A percentile compares a stretch with the other conserved stretches of the same genome.
Evolutionary conservation across 2,888 invertebrate genomes (phyloP).

Genomic region (Actias luna): DNA sequence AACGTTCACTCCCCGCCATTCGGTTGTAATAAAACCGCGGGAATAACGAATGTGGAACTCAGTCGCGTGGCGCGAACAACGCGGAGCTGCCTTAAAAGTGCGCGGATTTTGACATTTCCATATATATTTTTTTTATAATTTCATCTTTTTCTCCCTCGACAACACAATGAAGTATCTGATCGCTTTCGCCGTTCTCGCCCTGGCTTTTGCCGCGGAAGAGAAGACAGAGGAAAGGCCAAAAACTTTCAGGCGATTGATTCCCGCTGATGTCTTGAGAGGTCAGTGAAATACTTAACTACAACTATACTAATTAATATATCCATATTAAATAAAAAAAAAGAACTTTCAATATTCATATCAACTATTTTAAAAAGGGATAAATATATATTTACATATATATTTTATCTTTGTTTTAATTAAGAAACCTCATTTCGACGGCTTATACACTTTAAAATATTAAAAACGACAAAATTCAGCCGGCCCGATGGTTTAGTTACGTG

Average conservation of each 20-base stretch:
- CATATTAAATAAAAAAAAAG: background rate
- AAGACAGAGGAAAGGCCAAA: conserved; percentile 83
- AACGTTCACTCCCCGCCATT: conserved; percentile 64
- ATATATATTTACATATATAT: too few species aligned
- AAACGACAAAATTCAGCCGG: too few species aligned
- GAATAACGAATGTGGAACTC: conserved; percentile 56
- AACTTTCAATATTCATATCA: too few species aligned
- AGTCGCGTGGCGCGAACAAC: conserved; percentile 59
- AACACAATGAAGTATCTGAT: conserved; percentile 81
- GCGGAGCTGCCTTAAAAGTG: conserved; percentile 52
- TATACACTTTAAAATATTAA: too few species aligned
- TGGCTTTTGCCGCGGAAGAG: conserved; percentile 81
- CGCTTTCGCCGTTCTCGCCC: conserved; percentile 74
- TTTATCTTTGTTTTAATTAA: too few species aligned
- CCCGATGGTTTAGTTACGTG: too few species aligned
- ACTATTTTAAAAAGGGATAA: too few species aligned
- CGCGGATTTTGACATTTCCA: conserved; percentile 42
- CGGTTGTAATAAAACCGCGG: conserved; percentile 62
- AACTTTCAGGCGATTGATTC: conserved; percentile 91
- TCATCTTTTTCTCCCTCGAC: conserved; percentile 36
- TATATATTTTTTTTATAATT: conserved; percentile 43
- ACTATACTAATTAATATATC: background rate
- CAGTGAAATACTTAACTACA: conserved; percentile 51
- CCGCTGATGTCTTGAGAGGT: conserved; percentile 95
- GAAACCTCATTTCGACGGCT: too few species aligned